These are phyloP conservation scores for Conchocele bisecta DNA, from an alignment of 2,888 invertebrate species.

Conservation along the genomic window DNA sequence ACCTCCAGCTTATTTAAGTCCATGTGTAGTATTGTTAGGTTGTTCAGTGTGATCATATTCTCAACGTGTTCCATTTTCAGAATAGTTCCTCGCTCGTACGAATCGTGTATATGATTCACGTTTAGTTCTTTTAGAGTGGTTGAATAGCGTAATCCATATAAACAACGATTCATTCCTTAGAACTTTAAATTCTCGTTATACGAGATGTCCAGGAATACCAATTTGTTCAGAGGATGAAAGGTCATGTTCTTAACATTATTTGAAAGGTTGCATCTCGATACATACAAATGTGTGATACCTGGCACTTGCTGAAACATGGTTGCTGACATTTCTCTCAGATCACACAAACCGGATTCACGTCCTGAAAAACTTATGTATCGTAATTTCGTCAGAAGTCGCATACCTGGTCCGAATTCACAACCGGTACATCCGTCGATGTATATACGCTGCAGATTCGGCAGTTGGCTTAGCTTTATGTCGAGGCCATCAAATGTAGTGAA, in stretches of 20 bases:
- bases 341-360: no score
- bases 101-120: constrained; percentile 31
- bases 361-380: not conserved
- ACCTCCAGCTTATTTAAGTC: constrained; percentile 55
- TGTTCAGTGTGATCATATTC: constrained; percentile 27
- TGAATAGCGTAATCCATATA: constrained; percentile 32
- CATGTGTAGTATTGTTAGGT: constrained; percentile 27
- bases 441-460: no score
- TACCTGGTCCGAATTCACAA: no score
- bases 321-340: no score
- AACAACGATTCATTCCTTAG: constrained; percentile 37
- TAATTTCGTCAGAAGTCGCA: not conserved
- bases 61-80: constrained; percentile 10
- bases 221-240: constrained; percentile 25
- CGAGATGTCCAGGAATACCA: constrained; percentile 31
- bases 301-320: no score
- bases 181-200: constrained; percentile 42
- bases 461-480: no score
- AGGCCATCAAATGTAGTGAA: no score
- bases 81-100: constrained; percentile 15
- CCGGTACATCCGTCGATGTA: no score
- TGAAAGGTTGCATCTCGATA: not conserved
- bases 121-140: constrained; percentile 10
- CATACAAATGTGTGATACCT: no score
- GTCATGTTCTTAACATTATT: not conserved